Conservation (phyloP, 2,113 vertebrate species). For the Tyrannus savana region DNA sequence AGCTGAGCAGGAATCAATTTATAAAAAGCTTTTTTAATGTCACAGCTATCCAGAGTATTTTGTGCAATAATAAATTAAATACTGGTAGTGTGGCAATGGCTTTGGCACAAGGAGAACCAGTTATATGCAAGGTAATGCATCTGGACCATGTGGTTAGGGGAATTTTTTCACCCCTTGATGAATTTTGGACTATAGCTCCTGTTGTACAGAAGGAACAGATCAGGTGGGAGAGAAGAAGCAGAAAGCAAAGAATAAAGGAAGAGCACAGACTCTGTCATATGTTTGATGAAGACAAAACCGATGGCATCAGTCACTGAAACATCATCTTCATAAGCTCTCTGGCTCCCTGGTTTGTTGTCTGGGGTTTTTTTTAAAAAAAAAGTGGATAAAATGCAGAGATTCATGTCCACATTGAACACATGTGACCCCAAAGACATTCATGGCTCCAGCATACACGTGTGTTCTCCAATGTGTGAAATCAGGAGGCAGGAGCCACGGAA, state of each 20-base stretch:
- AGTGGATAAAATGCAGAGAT: neutral
- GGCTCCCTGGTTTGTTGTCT: neutral
- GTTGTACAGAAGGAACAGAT: neutral
- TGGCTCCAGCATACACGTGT: neutral
- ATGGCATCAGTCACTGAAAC: neutral
- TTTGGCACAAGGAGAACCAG: neutral
- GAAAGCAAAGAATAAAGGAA: neutral
- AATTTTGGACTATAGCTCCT: neutral
- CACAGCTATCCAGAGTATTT: neutral
- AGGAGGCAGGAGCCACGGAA: neutral
- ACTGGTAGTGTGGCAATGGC: neutral
- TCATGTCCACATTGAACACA: fast-evolving
- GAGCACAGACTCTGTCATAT: neutral
- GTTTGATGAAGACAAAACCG: neutral
- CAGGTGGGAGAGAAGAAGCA: neutral
- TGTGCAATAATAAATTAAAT: neutral
- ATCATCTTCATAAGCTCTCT: neutral
- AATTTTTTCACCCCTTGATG: neutral
- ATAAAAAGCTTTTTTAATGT: constrained; percentile 6
- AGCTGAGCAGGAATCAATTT: neutral
- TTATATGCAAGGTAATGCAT: neutral
- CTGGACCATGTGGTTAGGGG: neutral
- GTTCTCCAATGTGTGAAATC: neutral
- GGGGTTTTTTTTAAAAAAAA: neutral
- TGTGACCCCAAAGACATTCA: neutral